Evolutionary conservation across 1,140 invertebrate genomes (phyloP), one percentile per base, ranked within the genome.

Genomic region (Adelges cooleyi): DNA sequence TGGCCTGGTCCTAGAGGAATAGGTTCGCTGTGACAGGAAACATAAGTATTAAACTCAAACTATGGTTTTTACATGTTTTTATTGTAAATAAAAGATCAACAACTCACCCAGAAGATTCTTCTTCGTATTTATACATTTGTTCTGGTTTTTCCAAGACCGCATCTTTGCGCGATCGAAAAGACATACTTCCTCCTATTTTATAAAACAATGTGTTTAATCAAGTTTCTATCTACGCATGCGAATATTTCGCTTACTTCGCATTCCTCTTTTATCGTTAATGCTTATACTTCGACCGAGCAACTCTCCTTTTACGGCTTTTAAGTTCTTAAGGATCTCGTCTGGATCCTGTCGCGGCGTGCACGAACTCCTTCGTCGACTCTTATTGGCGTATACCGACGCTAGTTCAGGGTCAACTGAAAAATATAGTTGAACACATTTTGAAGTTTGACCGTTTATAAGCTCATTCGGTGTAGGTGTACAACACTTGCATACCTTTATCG

Each of bases 261-360:
- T 78, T 59, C 66, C 65, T 49, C 69, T 69, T 38, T 68, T 69
- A 72, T 76, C 77, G 71, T 84, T 79, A 62, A 89, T 78, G 71
- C 86, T 89, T 80, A 88, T 86, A 38, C 86, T 88, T 44, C 86
- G 80, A 52, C 84, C 85, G 10, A 70, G 48, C 9, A 89, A 78
- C 72, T 89, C 86, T 62, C 86, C 86, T 71, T 87, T 87, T 44
- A 86, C 84, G 51, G 84, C 84, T 71, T 89, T 88, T 67, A 89
- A 75, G 46, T 81, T 84, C 70, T 85, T 84, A 59, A 89, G 72
- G 68, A 90, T 87, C 74, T 90, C 87, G 71, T 90, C 87, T 1
- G 86, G 86, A 75, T 90, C 87, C 71, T 78, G 74, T 18, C 78
- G 75, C 23, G 85, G 81, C 18, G 85, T 83, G 70, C 86, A 86